phyloP scores from a whole-genome alignment of 2,888 invertebrate species.

The Eudasyphora cyanicolor region DNA sequence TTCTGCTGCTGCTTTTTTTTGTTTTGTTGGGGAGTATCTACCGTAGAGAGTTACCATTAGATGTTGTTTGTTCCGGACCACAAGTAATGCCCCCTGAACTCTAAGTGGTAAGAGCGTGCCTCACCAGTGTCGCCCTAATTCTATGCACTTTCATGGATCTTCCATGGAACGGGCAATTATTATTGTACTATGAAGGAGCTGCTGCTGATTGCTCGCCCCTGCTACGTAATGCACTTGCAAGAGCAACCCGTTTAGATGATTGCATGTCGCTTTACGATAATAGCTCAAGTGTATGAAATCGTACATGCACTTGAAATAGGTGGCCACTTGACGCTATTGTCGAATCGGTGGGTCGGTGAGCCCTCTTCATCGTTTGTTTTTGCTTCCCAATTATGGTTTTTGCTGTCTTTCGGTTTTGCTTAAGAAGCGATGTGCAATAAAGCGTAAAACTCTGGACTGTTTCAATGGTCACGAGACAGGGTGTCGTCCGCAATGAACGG shows the following conservation, averaged over 20 bases:
- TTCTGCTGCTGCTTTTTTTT: neutral
- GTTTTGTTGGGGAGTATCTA: neutral
- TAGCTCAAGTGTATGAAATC: constrained; percentile 55
- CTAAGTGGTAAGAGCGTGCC: neutral
- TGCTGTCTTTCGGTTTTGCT: neutral
- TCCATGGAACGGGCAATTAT: neutral
- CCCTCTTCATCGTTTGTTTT: neutral
- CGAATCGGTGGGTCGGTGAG: neutral
- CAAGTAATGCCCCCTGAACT: neutral
- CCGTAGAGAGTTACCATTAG: neutral
- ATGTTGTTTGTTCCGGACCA: neutral
- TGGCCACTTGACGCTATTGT: constrained; percentile 59
- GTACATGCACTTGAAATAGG: constrained; percentile 56
- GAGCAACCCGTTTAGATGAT: neutral
- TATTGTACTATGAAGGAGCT: neutral
- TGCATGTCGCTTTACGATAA: constrained; percentile 45
- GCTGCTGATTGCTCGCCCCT: neutral
- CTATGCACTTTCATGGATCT: no score
- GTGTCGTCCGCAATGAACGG: neutral
- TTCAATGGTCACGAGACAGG: constrained; percentile 38
- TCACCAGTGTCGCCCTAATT: neutral
- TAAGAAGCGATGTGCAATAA: constrained; percentile 53
- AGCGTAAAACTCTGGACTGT: constrained; percentile 62
- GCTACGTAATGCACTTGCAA: neutral
- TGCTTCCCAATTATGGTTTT: neutral